Percentiles rank a stretch among this genome's conserved stretches.
Conservation (phyloP, 2,888 invertebrate genomes). For the Agonum fuliginosum region DNA sequence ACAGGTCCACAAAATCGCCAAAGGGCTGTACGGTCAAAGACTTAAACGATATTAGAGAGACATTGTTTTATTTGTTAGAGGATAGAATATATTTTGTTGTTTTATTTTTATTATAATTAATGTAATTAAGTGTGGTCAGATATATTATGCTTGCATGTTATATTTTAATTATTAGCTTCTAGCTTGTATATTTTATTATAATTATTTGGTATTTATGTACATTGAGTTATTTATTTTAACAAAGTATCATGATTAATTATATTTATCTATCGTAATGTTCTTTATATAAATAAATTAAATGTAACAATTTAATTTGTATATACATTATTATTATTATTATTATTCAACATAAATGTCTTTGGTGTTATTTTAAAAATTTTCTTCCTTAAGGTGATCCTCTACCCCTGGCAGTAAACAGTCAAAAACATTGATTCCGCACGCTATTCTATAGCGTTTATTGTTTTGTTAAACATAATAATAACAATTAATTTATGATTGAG, state of each 20-base stretch:
- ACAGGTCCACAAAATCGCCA: conserved; percentile 11
- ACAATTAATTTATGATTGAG: too few species aligned
- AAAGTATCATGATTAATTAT: not conserved
- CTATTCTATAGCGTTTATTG: too few species aligned
- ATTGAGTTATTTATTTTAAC: conserved; percentile 28
- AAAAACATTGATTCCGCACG: too few species aligned
- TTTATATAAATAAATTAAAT: not conserved
- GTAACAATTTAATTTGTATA: too few species aligned
- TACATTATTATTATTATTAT: too few species aligned
- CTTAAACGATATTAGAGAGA: conserved; percentile 13
- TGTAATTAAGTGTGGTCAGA: conserved; percentile 7
- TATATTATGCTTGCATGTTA: conserved; percentile 16
- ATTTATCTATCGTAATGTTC: not conserved
- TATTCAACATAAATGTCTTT: too few species aligned
- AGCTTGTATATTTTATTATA: conserved; percentile 41
- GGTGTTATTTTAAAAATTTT: too few species aligned
- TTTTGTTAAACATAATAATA: too few species aligned
- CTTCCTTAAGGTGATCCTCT: too few species aligned
- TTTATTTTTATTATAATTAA: conserved; percentile 18
- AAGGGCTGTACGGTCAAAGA: conserved; percentile 32
- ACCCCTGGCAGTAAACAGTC: too few species aligned
- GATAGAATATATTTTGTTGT: conserved; percentile 21
- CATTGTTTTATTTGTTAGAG: not conserved
- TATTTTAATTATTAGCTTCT: conserved; percentile 13
- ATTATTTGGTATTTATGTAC: conserved; percentile 17